Evolutionary conservation across 2,797 vertebrate species (phyloP), one percentile per base, ranked within the genome.

Genomic region (Malurus leucopterus): DNA sequence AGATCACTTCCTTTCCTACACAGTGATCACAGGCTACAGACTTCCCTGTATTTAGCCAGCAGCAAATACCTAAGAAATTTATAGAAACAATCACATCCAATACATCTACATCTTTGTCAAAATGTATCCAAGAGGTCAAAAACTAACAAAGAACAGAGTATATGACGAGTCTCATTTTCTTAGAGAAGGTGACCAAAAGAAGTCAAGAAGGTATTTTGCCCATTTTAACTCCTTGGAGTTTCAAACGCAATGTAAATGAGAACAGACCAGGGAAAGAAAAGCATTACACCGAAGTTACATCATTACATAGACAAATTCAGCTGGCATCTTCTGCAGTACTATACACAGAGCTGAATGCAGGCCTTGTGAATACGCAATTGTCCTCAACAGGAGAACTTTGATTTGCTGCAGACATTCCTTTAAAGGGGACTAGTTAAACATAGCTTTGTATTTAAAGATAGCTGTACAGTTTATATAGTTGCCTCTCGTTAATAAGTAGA

Each of bases 301-400:
- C 76, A 70, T 34, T 50, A 76, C 62, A 92, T 86, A 68, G 86
- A 91, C 54, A 64, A 69, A 61, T 84, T 91, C 86, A 89, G 69
- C 86, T 90, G 88, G 78, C 91, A 77, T 44, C 81, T 74, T 76
- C 75, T 80, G 78, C 63, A 61, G 62, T 6, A 13, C 80, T 78
- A 32, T 40, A 72, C 87, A 86, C 26, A 82, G 83, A 64, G 61
- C 58, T 95, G 78, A 93, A 92, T 71, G 61, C 81, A 79, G 84
- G 77, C 91, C 89, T 86, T 90, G 84, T 91, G 77, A 67, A 50
- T 50, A 78, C 2, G 50, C 73, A 76, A n/a, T 84, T 90, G 86
- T 57, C 71, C 71, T 82, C 53, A 70, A 49, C 68, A 78, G 78
- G 65, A 84, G 9, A 70, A 83, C 81, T 91, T 79, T n/a, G 72